A percentile compares a stretch with the other conserved stretches of the same genome.
Conservation (phyloP, 1,140 invertebrate genomes). For the Venturia canescens region DNA sequence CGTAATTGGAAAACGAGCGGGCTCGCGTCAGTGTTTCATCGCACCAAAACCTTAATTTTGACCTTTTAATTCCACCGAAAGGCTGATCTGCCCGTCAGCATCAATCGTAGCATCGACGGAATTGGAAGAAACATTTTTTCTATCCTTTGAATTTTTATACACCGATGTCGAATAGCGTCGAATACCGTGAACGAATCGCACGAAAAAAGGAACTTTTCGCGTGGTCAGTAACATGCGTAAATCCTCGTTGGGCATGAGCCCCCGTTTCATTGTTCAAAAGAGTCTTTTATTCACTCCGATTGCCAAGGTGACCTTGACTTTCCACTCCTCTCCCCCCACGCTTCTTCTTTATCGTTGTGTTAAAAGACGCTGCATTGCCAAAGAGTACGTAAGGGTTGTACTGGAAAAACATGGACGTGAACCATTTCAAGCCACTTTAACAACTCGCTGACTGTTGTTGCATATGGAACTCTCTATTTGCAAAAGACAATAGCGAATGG, state of each 20-base stretch:
- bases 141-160: background rate
- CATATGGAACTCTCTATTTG: background rate
- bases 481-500: constrained; percentile 8
- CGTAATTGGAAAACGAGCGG: background rate
- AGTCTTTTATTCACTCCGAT: constrained; percentile 37
- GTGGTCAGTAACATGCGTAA: no score
- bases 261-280: background rate
- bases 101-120: no score
- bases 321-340: background rate
- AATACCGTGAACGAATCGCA: background rate
- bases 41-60: no score
- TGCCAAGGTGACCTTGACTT: constrained; percentile 28
- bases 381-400: no score
- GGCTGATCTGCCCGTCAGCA: no score
- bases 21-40: background rate
- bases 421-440: background rate
- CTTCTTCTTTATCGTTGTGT: background rate
- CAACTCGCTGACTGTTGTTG: background rate
- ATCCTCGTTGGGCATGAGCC: background rate
- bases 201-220: no score
- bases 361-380: no score
- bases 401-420: no score
- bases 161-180: background rate
- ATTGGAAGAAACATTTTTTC: no score
- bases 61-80: no score